Conservation (phyloP, 2,113 vertebrate genomes). For the Oncorhynchus clarkii region DNA sequence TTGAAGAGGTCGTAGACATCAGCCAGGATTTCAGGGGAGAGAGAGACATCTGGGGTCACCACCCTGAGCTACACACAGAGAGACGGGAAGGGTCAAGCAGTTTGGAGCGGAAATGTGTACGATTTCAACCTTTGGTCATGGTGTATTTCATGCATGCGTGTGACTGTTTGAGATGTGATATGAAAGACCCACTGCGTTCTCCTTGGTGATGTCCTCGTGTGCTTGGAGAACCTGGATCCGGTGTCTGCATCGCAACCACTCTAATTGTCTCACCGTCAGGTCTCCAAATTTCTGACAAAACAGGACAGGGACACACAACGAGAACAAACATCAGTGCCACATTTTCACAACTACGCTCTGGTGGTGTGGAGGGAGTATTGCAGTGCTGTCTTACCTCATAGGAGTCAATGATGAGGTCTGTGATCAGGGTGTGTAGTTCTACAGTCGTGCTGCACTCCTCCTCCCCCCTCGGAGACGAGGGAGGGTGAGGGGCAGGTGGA, state of each 20-base stretch:
- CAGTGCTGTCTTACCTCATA: constrained; percentile 78
- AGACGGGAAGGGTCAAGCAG: not conserved
- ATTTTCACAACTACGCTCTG: not conserved
- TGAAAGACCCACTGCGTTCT: constrained; percentile 83
- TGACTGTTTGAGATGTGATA: no score
- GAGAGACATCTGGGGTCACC: constrained; percentile 84
- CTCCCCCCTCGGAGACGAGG: constrained; percentile 52
- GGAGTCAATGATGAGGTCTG: constrained; percentile 84
- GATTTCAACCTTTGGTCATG: not conserved
- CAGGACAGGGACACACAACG: not conserved
- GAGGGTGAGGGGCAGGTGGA: constrained; percentile 33
- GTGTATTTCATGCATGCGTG: constrained; percentile 9
- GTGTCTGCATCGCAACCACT: constrained; percentile 87
- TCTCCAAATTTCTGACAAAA: constrained; percentile 52
- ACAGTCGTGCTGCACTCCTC: constrained; percentile 60
- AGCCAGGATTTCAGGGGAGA: constrained; percentile 82
- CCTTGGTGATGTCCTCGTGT: constrained; percentile 91
- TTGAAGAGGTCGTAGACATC: constrained; percentile 93
- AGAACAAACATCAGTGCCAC: not conserved
- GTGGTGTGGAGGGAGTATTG: not conserved
- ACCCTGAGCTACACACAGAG: constrained; percentile 77
- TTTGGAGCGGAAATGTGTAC: not conserved
- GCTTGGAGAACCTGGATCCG: constrained; percentile 88
- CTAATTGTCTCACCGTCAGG: constrained; percentile 86
- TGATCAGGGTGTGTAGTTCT: constrained; percentile 77